These are phyloP conservation scores for Ptilodon capucinus DNA, from an alignment of 2,888 invertebrate genomes.

Conservation along the genomic window DNA sequence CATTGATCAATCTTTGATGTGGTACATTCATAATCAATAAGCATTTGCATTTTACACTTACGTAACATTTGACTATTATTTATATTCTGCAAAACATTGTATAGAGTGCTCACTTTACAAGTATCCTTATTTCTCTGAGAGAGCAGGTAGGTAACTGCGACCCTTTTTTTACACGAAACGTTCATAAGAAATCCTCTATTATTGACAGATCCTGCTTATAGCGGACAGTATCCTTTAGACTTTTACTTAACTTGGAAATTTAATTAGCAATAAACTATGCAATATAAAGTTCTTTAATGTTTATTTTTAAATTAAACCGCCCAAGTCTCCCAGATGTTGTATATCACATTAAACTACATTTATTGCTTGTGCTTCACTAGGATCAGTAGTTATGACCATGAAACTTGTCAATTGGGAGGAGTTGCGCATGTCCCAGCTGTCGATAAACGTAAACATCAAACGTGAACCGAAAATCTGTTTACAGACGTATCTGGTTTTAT, in stretches of 20 bases:
- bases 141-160: constrained; percentile 75
- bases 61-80: neutral
- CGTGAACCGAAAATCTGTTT: constrained; percentile 50
- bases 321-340: constrained; percentile 1
- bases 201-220: constrained; percentile 26
- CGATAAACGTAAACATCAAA: constrained; percentile 65
- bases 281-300: neutral
- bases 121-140: constrained; percentile 13
- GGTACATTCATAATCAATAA: constrained; percentile 6
- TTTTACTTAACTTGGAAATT: constrained; percentile 9
- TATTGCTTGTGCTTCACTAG: constrained; percentile 10
- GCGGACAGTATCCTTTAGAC: constrained; percentile 35
- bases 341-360: neutral
- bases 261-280: neutral
- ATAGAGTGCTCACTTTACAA: constrained; percentile 5
- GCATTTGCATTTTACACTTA: neutral
- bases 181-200: constrained; percentile 49
- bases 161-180: constrained; percentile 62
- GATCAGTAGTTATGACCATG: constrained; percentile 34
- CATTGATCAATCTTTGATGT: constrained; percentile 31
- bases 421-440: constrained; percentile 41
- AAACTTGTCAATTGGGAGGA: constrained; percentile 52
- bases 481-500: constrained; percentile 63
- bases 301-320: neutral
- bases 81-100: neutral